Evolutionary conservation across 2,113 vertebrate genomes (phyloP), one percentile per base, ranked within the genome.

Genomic region (Corapipo altera): DNA sequence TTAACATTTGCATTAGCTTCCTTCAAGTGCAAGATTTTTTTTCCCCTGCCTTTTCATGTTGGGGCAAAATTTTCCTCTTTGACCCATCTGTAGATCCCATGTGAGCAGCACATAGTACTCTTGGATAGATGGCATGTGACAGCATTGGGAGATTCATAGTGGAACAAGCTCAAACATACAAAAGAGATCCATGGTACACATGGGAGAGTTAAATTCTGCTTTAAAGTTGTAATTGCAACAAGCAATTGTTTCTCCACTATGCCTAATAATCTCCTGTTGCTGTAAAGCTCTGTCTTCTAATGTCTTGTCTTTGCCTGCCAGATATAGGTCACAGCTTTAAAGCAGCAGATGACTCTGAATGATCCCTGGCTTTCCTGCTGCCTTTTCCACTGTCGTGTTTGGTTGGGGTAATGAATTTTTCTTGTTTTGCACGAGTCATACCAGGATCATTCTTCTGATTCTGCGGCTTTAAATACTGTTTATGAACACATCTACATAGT

Each of bases 301-400:
- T 85, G 51, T 76, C 59, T 87, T 95, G 79, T 82, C 85, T 79
- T 95, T 59, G 72, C 66, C 77, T 72, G 46, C 59, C 79, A 66
- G 72, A 91, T 91, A 59, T 88, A 79, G 95, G 88, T 96, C 95
- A 94, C 57, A 87, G 75, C 87, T 91, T 94, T 96, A 95, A 94
- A 95, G 92, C 5, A 84, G 59, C 89, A 85, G 62, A 76, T 84
- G 78, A 88, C 28, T 74, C 54, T 74, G 52, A 92, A 30, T 58
- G 79, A 81, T 91, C 86, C 35, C 79, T 70, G 58, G 65, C 81
- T 93, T 85, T 88, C 35, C 64, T 84, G 39, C 71, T 91, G 65
- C 37, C 41, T 84, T 93, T 82, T 75, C 33, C 59, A 30, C 75
- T 74, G 51, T 18, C 61, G n/a, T 64, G 46, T 85, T 92, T 89